A percentile compares a stretch with the other conserved stretches of the same genome.
These are phyloP conservation scores for Microctenopoma steveboyesi DNA, from an alignment of 2,797 vertebrate species.

Conservation along the genomic window DNA sequence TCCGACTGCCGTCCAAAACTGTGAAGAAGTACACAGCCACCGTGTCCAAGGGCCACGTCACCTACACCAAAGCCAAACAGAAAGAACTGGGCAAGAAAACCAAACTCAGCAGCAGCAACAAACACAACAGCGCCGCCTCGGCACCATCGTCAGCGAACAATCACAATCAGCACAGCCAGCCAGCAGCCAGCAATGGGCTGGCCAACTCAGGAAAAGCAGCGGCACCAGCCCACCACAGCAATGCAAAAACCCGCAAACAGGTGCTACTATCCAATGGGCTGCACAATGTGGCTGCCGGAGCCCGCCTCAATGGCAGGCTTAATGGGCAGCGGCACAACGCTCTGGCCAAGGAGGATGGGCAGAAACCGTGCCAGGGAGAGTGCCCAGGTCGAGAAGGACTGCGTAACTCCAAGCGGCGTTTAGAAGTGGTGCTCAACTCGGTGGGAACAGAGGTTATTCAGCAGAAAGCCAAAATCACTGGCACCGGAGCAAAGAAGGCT, in stretches of 20 bases:
- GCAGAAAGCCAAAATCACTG: constrained; percentile 84
- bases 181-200: constrained; percentile 82
- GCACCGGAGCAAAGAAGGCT: constrained; percentile 91
- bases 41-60: constrained; percentile 99
- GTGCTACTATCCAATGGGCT: constrained; percentile 97
- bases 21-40: constrained; percentile 99
- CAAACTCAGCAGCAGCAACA: constrained; percentile 98
- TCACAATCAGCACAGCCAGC: constrained; percentile 83
- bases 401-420: constrained; percentile 95
- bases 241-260: constrained; percentile 99
- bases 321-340: constrained; percentile 92
- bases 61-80: constrained; percentile 99
- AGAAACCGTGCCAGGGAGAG: constrained; percentile 87
- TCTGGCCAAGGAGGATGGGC: constrained; percentile 86
- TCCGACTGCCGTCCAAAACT: constrained; percentile 99
- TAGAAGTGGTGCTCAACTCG: constrained; percentile 85
- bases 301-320: constrained; percentile 92
- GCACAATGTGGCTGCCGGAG: constrained; percentile 79
- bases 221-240: constrained; percentile 91
- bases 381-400: constrained; percentile 90
- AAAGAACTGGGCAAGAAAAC: constrained; percentile 99
- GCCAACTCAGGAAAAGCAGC: constrained; percentile 97
- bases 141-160: constrained; percentile 85
- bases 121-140: constrained; percentile 84
- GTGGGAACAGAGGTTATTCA: constrained; percentile 76